Evolutionary conservation across 2,888 invertebrate species (phyloP).

Genomic region (Orthosia gracilis): DNA sequence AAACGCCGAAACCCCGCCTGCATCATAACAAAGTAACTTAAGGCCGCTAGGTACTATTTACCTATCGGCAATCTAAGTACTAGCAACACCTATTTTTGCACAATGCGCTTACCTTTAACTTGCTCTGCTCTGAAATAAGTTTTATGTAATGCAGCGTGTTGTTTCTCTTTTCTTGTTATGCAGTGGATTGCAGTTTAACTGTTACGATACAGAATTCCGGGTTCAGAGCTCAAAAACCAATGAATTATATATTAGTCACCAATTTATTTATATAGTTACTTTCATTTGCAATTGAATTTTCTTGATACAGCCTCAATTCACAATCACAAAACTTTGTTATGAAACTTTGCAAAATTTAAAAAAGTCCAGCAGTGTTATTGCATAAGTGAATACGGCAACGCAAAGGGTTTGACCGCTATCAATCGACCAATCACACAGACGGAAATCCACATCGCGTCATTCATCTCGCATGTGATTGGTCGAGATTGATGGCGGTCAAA

Average conservation of each 20-base stretch:
- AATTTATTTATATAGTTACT: not conserved
- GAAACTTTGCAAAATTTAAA: not conserved
- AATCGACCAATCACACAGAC: too few relatives aligned
- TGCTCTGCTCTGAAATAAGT: not conserved
- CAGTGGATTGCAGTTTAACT: not conserved
- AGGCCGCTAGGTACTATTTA: too few relatives aligned
- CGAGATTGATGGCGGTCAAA: too few relatives aligned
- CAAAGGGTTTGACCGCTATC: too few relatives aligned
- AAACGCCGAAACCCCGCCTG: too few relatives aligned
- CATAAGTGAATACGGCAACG: too few relatives aligned
- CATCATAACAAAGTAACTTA: too few relatives aligned
- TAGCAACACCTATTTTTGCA: not conserved
- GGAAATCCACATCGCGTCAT: too few relatives aligned
- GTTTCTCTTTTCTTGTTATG: not conserved
- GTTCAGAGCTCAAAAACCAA: not conserved
- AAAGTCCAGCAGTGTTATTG: too few relatives aligned
- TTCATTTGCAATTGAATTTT: slow-evolving; percentile 10
- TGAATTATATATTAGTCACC: not conserved
- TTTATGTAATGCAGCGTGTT: slow-evolving; percentile 12
- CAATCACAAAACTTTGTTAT: not conserved
- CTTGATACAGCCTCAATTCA: slow-evolving; percentile 4
- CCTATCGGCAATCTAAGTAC: too few relatives aligned
- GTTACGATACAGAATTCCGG: not conserved
- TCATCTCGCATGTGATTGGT: too few relatives aligned
- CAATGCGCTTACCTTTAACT: slow-evolving; percentile 7